phyloP scores from a whole-genome alignment of 1,140 invertebrate genomes.

The Musca domestica region DNA sequence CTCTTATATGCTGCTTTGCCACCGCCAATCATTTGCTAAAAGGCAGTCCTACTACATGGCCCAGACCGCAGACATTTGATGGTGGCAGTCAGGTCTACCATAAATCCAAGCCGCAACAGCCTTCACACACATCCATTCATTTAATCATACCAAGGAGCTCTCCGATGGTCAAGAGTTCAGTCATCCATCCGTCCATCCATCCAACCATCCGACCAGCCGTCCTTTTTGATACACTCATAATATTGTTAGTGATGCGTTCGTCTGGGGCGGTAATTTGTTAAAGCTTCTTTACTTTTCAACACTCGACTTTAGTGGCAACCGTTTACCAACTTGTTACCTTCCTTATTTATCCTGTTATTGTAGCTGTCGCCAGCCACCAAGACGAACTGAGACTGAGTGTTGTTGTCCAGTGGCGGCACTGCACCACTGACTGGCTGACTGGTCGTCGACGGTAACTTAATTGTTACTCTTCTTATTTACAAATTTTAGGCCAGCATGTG shows the following conservation, averaged over 20 bases:
- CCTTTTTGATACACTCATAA: conserved; percentile 12
- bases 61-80: too few relatives aligned
- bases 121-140: neutral
- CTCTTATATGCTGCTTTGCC: too few relatives aligned
- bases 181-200: neutral
- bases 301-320: conserved; percentile 31
- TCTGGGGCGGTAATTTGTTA: conserved; percentile 52
- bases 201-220: neutral
- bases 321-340: conserved; percentile 20
- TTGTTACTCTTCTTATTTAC: conserved; percentile 26
- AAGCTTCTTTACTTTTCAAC: conserved; percentile 54
- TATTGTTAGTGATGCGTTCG: conserved; percentile 22
- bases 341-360: conserved; percentile 15
- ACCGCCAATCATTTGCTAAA: too few relatives aligned
- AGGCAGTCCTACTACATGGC: too few relatives aligned
- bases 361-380: neutral
- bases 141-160: too few relatives aligned
- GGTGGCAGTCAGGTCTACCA: too few relatives aligned
- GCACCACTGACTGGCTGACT: neutral
- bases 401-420: neutral
- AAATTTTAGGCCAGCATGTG: neutral
- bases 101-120: neutral
- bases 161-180: too few relatives aligned
- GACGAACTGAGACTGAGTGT: neutral
- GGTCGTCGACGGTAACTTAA: conserved; percentile 24